Evolutionary conservation across 2,797 vertebrate genomes (phyloP), one percentile per base, ranked within the genome.

Genomic region (Alectoris magna): DNA sequence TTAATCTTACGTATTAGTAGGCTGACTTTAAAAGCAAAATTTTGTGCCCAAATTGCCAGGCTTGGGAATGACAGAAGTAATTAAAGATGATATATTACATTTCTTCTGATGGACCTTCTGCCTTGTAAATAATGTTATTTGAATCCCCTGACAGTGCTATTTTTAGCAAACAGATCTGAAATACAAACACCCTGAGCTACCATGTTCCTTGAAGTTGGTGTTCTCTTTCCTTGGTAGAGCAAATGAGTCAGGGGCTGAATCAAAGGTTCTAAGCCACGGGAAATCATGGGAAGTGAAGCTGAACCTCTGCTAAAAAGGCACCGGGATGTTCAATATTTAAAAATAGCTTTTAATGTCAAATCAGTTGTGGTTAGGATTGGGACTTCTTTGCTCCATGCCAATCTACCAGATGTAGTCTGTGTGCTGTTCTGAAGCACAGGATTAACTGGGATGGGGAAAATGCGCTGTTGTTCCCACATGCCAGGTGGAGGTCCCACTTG

Each of bases 361-460:
- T 64, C 21, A 39, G 10, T 3, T n/a, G 18, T 56, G 23, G 67
- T 77, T 31, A n/a, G 11, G 22, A 78, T 8, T 0, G 0, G 36
- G 34, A 39, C 31, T 75, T 70, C 4, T 80, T 36, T 51, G 67
- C 38, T 49, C 24, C 48, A 41, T 22, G 77, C 88, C 66, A 48
- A 19, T 38, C 70, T 69, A 41, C 10, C 23, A 41, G 31, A 58
- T 62, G 19, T 27, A 86, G 68, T 13, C 64, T 0, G 0, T 10
- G 5, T 6, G 58, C 39, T 43, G 9, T 51, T 89, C 22, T 60
- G 39, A 51, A 70, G 11, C 12, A 69, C 49, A 4, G 9, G 24
- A 74, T 84, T 43, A 58, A 48, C 15, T 69, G 15, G 31, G 68
- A 71, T 11, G 18, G 2, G 24, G 59, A 8, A 81, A 23, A 64